phyloP scores from a whole-genome alignment of 2,888 invertebrate species.

The Alloplasta piceator region DNA sequence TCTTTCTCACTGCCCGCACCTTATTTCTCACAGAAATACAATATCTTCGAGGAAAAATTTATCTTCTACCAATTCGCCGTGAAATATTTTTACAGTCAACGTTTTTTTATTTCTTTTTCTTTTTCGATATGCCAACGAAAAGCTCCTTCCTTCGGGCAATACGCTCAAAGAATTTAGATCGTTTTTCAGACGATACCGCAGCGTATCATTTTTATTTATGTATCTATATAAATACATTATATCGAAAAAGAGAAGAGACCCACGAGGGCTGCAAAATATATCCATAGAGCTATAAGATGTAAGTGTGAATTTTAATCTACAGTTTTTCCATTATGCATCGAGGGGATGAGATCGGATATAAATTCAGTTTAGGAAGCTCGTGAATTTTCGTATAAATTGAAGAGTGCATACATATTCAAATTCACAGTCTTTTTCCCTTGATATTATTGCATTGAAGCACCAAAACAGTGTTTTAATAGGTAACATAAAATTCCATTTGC shows the following conservation, averaged over 20 bases:
- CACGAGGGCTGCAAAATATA: background rate
- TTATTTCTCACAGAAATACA: constrained; percentile 18
- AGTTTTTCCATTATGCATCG: constrained; percentile 24
- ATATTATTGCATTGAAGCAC: too few species aligned
- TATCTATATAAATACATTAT: background rate
- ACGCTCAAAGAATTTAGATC: too few species aligned
- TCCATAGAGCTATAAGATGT: background rate
- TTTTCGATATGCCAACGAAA: constrained; percentile 26
- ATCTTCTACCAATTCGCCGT: constrained; percentile 47
- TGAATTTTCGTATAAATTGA: too few species aligned
- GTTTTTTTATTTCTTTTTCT: constrained; percentile 26
- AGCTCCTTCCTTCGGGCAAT: constrained; percentile 17
- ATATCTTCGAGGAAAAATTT: constrained; percentile 46
- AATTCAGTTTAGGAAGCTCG: too few species aligned
- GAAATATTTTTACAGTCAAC: constrained; percentile 44
- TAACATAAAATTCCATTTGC: too few species aligned
- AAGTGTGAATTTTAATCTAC: constrained; percentile 52
- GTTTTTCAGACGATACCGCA: background rate
- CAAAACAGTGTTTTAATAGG: too few species aligned
- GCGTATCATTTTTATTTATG: background rate
- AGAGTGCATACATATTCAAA: too few species aligned
- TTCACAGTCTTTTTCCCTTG: too few species aligned
- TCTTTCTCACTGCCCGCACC: background rate
- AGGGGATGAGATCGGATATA: background rate
- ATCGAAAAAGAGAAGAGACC: constrained; percentile 1